Evolutionary conservation across 2,113 vertebrate species (phyloP).

Genomic region (Excalfactoria chinensis): DNA sequence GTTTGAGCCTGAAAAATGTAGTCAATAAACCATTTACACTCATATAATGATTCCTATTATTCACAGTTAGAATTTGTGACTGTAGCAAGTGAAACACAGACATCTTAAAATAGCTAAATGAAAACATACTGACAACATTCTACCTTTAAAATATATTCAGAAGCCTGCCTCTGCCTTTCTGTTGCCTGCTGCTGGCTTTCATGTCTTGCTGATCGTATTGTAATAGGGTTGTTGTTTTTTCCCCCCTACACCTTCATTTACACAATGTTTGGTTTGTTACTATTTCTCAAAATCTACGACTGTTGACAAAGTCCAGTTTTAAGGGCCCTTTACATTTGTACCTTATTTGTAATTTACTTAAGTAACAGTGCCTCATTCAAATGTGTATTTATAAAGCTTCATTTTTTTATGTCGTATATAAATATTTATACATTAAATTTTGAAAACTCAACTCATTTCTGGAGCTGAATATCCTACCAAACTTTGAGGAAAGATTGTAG

Average conservation of each 20-base stretch:
- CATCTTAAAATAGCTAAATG: constrained; percentile 77
- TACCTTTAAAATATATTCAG: constrained; percentile 77
- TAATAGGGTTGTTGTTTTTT: constrained; percentile 43
- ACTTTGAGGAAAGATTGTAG: constrained; percentile 19
- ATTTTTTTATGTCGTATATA: constrained; percentile 17
- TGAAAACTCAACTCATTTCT: constrained; percentile 51
- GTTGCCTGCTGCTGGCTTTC: constrained; percentile 69
- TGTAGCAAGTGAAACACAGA: constrained; percentile 72
- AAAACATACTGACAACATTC: constrained; percentile 77
- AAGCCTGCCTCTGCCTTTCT: constrained; percentile 61
- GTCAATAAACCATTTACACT: constrained; percentile 77
- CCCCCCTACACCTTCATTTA: constrained; percentile 56
- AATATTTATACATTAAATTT: constrained; percentile 68
- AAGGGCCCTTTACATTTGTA: constrained; percentile 39
- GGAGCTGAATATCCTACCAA: constrained; percentile 1
- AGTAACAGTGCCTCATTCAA: constrained; percentile 62
- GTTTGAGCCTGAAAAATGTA: constrained; percentile 73
- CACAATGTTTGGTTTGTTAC: constrained; percentile 68
- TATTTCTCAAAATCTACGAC: constrained; percentile 48
- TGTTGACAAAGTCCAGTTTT: constrained; percentile 59
- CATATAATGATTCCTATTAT: constrained; percentile 81
- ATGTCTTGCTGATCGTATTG: constrained; percentile 67
- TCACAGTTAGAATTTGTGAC: constrained; percentile 75
- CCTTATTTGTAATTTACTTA: constrained; percentile 47
- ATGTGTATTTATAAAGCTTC: constrained; percentile 26